phyloP scores from a whole-genome alignment of 1,140 invertebrate species.

The Leptoteleia sp. region DNA sequence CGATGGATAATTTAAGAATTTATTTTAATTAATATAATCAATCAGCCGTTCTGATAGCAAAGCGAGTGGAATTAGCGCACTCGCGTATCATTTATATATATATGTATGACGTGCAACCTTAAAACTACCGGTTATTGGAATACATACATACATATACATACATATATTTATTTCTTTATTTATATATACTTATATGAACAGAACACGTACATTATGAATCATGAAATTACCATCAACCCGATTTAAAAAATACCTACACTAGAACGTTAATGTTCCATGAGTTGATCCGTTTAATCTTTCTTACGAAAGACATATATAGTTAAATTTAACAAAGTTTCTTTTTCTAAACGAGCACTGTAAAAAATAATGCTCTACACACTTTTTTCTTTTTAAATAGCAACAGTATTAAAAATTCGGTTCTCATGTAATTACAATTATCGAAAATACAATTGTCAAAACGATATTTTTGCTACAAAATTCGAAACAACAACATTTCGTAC shows the following conservation, averaged over 20 bases:
- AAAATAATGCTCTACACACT: slow-evolving; percentile 17
- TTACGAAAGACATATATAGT: slow-evolving; percentile 8
- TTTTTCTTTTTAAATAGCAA: slow-evolving; percentile 33
- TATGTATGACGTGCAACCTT: too few species aligned
- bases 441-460: slow-evolving; percentile 45
- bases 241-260: slow-evolving; percentile 30
- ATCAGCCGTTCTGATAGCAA: too few species aligned
- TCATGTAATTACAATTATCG: slow-evolving; percentile 40
- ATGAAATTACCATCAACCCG: slow-evolving; percentile 9
- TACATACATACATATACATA: too few species aligned
- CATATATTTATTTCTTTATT: too few species aligned
- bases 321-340: slow-evolving; percentile 20
- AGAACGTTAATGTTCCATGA: slow-evolving; percentile 11
- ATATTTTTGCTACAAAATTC: slow-evolving; percentile 71
- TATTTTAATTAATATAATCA: too few species aligned
- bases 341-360: slow-evolving; percentile 16
- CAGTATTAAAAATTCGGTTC: slow-evolving; percentile 46
- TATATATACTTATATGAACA: too few species aligned
- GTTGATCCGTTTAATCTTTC: slow-evolving; percentile 6
- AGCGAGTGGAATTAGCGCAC: too few species aligned
- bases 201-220: too few species aligned
- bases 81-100: too few species aligned
- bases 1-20: too few species aligned
- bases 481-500: slow-evolving; percentile 61
- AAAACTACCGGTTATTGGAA: too few species aligned